Percentiles rank a stretch among this genome's conserved stretches.
phyloP scores from a whole-genome alignment of 1,140 invertebrate genomes.

The Eubasilissa regina region DNA sequence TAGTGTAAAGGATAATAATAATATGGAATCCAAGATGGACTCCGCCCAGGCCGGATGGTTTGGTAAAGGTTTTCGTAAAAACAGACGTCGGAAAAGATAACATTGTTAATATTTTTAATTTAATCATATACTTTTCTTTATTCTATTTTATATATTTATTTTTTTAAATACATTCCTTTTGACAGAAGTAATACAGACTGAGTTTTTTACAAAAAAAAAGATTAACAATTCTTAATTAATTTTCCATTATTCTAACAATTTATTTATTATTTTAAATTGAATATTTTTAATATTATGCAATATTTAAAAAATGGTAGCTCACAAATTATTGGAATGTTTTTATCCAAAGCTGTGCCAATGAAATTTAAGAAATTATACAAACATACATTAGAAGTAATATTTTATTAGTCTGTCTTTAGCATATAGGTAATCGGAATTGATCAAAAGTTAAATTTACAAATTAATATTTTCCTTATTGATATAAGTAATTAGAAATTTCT shows the following conservation, averaged over 20 bases:
- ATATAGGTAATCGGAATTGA: too few species aligned
- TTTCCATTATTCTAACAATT: background rate
- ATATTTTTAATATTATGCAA: background rate
- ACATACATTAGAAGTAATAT: background rate
- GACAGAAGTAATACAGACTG: slow-evolving; percentile 13
- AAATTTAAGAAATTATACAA: slow-evolving; percentile 20
- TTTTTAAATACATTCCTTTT: slow-evolving; percentile 39
- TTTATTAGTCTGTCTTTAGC: too few species aligned
- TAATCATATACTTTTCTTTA: background rate
- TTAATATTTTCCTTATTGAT: too few species aligned
- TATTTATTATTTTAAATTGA: slow-evolving; percentile 6
- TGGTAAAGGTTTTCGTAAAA: slow-evolving; percentile 74
- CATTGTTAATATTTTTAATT: slow-evolving; percentile 39
- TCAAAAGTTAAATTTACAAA: too few species aligned
- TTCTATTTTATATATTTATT: slow-evolving; percentile 35
- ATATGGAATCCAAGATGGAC: slow-evolving; percentile 57
- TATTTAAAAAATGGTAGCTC: slow-evolving; percentile 7
- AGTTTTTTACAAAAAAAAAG: slow-evolving; percentile 37
- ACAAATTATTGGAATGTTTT: slow-evolving; percentile 24
- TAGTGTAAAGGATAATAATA: slow-evolving; percentile 53
- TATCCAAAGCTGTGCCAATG: slow-evolving; percentile 40
- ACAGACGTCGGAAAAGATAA: slow-evolving; percentile 64
- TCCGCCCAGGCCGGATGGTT: slow-evolving; percentile 75
- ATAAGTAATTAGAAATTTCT: too few species aligned
- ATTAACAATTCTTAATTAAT: background rate